Evolutionary conservation across 2,888 invertebrate genomes (phyloP), one percentile per base, ranked within the genome.

Genomic region (Prosopocoilus inquinatus): DNA sequence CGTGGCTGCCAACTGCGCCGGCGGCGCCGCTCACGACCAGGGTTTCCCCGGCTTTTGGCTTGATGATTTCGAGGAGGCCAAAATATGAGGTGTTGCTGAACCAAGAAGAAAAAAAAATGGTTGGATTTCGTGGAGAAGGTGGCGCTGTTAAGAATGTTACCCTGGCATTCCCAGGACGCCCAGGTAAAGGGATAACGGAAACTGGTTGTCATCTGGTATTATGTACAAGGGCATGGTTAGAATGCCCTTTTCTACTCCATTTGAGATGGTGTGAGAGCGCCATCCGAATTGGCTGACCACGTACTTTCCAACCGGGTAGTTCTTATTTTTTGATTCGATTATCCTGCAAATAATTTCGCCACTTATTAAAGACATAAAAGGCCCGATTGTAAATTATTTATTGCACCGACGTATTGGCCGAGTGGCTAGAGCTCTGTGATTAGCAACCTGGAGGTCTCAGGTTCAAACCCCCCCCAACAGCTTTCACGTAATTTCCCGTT

Each of bases 1-100:
- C 90, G 47, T 86, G 80, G 55, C 83, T 85, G 3, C 91, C 91
- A 8, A 91, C 89, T 36, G 89, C 90, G 12, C 91, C 91, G 13
- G 88, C 90, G 9, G 90, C 91, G 2, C 85, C 85, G 20, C 84
- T 86, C 1, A 91, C 82, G 1, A 87, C 85, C n/a, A 91, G 81
- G 0, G 85, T 86, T 74, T 91, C 89, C 7, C 88, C 89, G 2
- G 80, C 64, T 75, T 88, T 86, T 1, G 89, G 88, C 56, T 84
- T 72, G 59, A 89, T 89, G 54, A 89, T 76, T 63, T 90, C 87
- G 59, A 85, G 73, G 5, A 90, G 76, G 1, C 90, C 90, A 75
- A 89, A 89, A 68, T 88, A 87, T 0, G 90, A 89, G 1, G 90
- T 87, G 64, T 84, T 85, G 11, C 89, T 88, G 63, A 20, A 69